A percentile compares a stretch with the other conserved stretches of the same genome.
Conservation (phyloP, 2,113 vertebrate species). For the Pygoscelis antarcticus region DNA sequence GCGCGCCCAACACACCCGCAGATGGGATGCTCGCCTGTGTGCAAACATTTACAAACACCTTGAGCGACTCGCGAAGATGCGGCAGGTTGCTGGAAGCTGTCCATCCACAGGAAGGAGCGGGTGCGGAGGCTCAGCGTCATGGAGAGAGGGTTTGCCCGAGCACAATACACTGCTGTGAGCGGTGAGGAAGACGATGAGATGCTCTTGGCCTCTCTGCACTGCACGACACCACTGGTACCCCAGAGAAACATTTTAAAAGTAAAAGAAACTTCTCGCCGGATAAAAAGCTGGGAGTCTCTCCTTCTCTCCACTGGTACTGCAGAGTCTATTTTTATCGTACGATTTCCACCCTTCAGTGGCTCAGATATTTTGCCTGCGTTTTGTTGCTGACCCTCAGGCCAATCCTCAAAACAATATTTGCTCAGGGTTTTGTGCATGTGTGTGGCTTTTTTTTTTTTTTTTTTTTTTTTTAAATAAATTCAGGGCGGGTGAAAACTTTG, state of each 20-base stretch:
- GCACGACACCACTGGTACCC: background rate
- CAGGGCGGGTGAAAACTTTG: background rate
- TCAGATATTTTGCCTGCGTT: background rate
- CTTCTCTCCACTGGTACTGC: background rate
- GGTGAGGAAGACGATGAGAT: background rate
- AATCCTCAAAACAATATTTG: conserved; percentile 7
- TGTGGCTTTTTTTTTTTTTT: background rate
- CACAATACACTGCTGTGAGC: fast-evolving
- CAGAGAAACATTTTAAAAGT: background rate
- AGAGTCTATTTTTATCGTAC: background rate
- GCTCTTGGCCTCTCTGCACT: background rate
- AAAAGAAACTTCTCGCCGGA: background rate
- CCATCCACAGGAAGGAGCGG: background rate
- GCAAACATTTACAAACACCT: conserved; percentile 72
- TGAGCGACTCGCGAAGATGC: conserved; percentile 4
- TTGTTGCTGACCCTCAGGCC: conserved; percentile 3
- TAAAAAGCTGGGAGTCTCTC: background rate
- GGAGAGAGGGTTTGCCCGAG: background rate
- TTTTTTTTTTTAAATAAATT: background rate
- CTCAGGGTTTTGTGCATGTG: background rate
- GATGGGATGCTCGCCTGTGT: conserved; percentile 30
- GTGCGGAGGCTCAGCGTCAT: background rate
- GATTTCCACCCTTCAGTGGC: background rate
- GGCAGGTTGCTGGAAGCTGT: conserved; percentile 9
- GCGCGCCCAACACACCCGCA: conserved; percentile 17